Base-by-base conservation (phyloP, 2,888 invertebrate species). In the Plutella xylostella region DNA sequence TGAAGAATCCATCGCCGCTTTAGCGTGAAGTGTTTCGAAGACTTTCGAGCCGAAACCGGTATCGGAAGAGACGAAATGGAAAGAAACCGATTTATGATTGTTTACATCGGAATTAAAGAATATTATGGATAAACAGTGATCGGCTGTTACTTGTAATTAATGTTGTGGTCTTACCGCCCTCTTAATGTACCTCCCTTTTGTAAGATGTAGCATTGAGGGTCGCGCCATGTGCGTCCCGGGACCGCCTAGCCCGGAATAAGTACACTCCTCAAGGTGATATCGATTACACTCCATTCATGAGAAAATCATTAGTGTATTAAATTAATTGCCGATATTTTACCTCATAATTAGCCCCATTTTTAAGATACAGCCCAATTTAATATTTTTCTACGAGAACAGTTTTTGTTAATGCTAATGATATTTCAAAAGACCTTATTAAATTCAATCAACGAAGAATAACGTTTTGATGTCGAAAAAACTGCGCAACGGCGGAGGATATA, bases 141-240 rank as follows among this genome's bases (percentile, higher is more conserved):
- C 52, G 55, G 57, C 63, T 56, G 61, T 68, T 63, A 57, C 48
- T 48, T 63, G 63, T 66, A 70, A 75, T 75, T 75, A 74, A 69
- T 68, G 65, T 61, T 55, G 64, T 57, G 60, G 68, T 68, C 63
- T 56, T 51, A 52, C 68, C 67, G 65, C 69, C 68, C 68, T 63
- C 60, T 69, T 68, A 67, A 68, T 72, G 66, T 59, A 55, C 53
- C 51, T 55, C 58, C 64, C 63, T 57, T 61, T 66, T 64, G 55
- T 59, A 51, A 18, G 33, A 52, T 21, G 9, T n/a, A n/a, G 9
- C 22, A 22, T 41, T 17, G 52, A 39, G 42, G 54, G 56, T 48
- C 58, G 57, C 65, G 67, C 62, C 54, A 61, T 66, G 63, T 67
- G 61, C 6, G 9, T 17, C 34, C 17, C 17, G 34, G 9, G 7